Percentiles rank a stretch among this genome's conserved stretches.
phyloP scores from a whole-genome alignment of 2,113 vertebrate genomes.

The Catharus minimus region DNA sequence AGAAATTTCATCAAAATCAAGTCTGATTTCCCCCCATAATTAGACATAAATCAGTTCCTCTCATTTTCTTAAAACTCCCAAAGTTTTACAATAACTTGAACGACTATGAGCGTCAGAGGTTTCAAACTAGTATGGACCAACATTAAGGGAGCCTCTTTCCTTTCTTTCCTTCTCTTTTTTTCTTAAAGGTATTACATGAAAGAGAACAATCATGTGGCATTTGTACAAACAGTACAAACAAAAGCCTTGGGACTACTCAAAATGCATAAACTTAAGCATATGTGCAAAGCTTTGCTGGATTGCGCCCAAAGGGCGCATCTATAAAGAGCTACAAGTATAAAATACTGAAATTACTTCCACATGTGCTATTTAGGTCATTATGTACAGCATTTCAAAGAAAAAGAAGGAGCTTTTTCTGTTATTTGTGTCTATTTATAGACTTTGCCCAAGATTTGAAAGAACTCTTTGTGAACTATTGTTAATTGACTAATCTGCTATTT shows the following conservation, averaged over 20 bases:
- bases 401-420: neutral
- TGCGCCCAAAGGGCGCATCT: neutral
- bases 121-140: neutral
- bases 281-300: constrained; percentile 34
- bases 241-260: constrained; percentile 8
- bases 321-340: constrained; percentile 28
- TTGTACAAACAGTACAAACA: constrained; percentile 10
- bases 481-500: neutral
- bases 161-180: neutral
- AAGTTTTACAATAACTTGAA: neutral
- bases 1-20: neutral
- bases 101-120: neutral
- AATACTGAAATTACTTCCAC: constrained; percentile 43
- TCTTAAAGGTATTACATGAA: neutral
- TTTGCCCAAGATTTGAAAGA: neutral
- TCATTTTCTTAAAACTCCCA: neutral
- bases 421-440: constrained; percentile 1
- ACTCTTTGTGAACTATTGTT: neutral
- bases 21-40: neutral
- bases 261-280: constrained; percentile 42
- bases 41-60: neutral
- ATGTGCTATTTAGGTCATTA: constrained; percentile 33
- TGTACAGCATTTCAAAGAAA: neutral
- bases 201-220: constrained; percentile 5
- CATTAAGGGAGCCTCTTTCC: neutral